A percentile compares a stretch with the other conserved stretches of the same genome.
Evolutionary conservation across 2,797 vertebrate species (phyloP).

Genomic region (Morus bassanus): DNA sequence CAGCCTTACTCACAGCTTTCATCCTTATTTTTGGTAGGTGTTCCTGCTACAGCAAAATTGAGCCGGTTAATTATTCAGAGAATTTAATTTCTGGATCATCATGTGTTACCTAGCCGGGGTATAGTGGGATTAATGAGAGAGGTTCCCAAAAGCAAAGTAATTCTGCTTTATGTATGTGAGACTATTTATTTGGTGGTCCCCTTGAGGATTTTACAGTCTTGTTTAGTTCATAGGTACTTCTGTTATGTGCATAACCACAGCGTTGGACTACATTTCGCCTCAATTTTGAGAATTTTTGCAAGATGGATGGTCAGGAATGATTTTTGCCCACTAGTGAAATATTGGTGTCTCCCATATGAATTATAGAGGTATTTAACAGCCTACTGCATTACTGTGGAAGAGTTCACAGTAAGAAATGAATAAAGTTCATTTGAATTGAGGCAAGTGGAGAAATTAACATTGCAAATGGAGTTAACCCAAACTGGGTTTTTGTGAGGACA

Average conservation of each 20-base stretch:
- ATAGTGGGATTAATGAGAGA: not conserved
- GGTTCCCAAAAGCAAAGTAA: not conserved
- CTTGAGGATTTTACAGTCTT: not conserved
- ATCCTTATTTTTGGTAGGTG: conserved; percentile 91
- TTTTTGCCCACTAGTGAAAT: not conserved
- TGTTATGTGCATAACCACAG: not conserved
- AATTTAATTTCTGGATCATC: not conserved
- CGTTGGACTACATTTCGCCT: not conserved
- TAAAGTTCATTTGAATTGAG: not conserved
- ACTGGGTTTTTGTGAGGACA: not conserved
- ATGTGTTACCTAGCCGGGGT: not conserved
- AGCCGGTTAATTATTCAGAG: not conserved
- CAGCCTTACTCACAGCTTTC: conserved; percentile 85
- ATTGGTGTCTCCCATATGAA: not conserved
- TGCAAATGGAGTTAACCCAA: not conserved
- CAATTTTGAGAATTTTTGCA: not conserved
- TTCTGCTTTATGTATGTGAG: not conserved
- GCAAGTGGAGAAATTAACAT: not conserved
- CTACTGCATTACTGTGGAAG: not conserved
- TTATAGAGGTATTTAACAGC: not conserved
- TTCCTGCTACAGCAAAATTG: not conserved
- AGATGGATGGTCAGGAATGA: not conserved
- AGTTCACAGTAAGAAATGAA: not conserved
- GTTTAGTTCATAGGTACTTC: not conserved
- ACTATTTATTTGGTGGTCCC: not conserved